Percentiles rank a stretch among this genome's conserved stretches.
Conservation (phyloP, 2,797 vertebrate genomes). For the Glyptemys insculpta region DNA sequence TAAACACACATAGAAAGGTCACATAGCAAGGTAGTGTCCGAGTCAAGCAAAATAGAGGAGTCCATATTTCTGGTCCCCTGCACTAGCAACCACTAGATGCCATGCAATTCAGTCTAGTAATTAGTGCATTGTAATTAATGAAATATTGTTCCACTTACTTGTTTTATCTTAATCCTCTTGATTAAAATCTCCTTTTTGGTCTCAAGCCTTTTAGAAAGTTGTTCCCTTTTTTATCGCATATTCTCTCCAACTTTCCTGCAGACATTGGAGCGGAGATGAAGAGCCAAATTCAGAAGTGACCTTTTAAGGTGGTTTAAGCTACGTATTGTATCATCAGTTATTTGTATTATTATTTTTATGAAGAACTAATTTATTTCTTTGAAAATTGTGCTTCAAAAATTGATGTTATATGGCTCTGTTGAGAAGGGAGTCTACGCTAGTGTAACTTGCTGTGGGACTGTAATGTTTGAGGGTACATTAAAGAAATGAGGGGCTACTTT, state of each 20-base stretch:
- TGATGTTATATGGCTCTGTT: not conserved
- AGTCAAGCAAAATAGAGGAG: conserved; percentile 16
- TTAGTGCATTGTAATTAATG: conserved; percentile 21
- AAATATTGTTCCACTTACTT: not conserved
- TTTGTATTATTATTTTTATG: not conserved
- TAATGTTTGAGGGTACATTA: not conserved
- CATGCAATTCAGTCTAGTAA: not conserved
- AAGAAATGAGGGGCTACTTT: not conserved
- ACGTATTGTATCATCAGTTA: not conserved
- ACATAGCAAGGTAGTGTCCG: not conserved
- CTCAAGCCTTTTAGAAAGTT: not conserved
- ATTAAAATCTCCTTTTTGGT: not conserved
- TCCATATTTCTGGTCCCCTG: not conserved
- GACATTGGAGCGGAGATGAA: not conserved
- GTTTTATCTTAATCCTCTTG: accelerated
- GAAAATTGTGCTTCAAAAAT: not conserved
- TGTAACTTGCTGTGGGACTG: not conserved
- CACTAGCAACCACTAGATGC: conserved; percentile 7
- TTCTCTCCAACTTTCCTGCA: not conserved
- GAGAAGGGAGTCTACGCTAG: not conserved
- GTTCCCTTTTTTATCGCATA: not conserved
- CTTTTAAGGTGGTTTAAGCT: not conserved
- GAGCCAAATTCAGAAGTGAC: accelerated
- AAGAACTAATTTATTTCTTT: not conserved
- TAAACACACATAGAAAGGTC: conserved; percentile 3